These are phyloP conservation scores for Phyllotreta cruciferae DNA, from an alignment of 2,888 invertebrate species.

Conservation along the genomic window DNA sequence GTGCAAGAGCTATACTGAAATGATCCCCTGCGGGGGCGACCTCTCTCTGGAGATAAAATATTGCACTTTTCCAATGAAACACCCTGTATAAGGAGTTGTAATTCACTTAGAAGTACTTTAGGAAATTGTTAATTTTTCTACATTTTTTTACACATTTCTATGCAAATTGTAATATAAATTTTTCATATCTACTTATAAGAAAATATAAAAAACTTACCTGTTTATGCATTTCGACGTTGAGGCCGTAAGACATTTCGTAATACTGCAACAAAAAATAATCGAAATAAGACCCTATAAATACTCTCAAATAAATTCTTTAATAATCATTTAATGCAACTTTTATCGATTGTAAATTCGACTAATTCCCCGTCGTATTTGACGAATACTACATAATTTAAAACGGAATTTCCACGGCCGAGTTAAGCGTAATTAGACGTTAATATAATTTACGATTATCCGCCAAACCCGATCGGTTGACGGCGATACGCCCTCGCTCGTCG, in stretches of 20 bases:
- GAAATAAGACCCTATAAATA: slow-evolving; percentile 33
- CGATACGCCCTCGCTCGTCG: neutral
- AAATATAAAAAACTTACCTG: slow-evolving; percentile 78
- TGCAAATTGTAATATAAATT: neutral
- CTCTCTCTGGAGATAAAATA: no score
- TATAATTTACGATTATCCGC: slow-evolving; percentile 21
- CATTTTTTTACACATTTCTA: no score
- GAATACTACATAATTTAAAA: slow-evolving; percentile 5
- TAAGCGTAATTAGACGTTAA: slow-evolving; percentile 20
- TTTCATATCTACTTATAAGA: neutral
- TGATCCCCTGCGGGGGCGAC: no score
- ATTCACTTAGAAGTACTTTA: no score
- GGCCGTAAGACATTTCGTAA: slow-evolving; percentile 97
- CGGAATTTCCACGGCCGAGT: slow-evolving; percentile 13
- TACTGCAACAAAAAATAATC: slow-evolving; percentile 79
- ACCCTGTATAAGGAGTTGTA: no score
- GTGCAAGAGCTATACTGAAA: no score
- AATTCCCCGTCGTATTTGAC: no score
- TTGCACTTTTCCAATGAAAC: no score
- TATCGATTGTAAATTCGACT: no score
- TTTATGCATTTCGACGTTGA: slow-evolving; percentile 98
- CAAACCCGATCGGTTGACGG: slow-evolving; percentile 16
- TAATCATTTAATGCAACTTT: no score
- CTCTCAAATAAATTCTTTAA: neutral
- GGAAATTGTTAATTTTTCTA: no score